Conservation (phyloP, 1,140 invertebrate genomes). For the Drosophila cardini region DNA sequence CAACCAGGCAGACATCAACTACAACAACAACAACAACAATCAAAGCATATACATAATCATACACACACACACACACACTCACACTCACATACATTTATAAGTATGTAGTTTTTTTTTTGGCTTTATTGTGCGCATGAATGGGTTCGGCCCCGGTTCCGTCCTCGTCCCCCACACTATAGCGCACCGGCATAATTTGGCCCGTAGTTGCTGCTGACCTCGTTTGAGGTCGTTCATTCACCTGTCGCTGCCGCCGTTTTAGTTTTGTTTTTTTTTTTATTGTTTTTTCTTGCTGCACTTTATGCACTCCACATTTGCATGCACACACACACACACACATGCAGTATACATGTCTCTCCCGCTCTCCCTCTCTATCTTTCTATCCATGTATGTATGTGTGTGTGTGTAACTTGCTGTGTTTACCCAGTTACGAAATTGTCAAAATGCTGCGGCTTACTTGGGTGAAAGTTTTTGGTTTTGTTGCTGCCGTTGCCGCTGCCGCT, state of each 20-base stretch:
- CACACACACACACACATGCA: slow-evolving; percentile 14
- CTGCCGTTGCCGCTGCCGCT: slow-evolving; percentile 31
- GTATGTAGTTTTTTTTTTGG: slow-evolving; percentile 60
- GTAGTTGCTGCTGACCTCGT: slow-evolving; percentile 73
- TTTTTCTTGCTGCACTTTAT: slow-evolving; percentile 67
- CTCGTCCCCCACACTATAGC: slow-evolving; percentile 9
- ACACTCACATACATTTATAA: slow-evolving; percentile 2
- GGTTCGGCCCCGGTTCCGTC: slow-evolving; percentile 29
- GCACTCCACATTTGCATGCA: slow-evolving; percentile 77
- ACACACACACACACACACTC: slow-evolving; percentile 23
- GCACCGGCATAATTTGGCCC: slow-evolving; percentile 49
- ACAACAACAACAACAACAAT: slow-evolving; percentile 25
- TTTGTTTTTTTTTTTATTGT: slow-evolving; percentile 6
- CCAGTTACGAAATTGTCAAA: slow-evolving; percentile 83
- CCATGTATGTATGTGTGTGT: slow-evolving; percentile 21
- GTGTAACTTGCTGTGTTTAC: slow-evolving; percentile 62
- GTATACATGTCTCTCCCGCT: slow-evolving; percentile 11
- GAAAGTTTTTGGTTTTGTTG: slow-evolving; percentile 76
- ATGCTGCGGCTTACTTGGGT: slow-evolving; percentile 79
- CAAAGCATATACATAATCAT: slow-evolving; percentile 26
- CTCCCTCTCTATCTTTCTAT: too few relatives aligned
- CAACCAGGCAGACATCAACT: slow-evolving; percentile 48
- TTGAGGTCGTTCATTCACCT: slow-evolving; percentile 84
- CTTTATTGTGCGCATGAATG: slow-evolving; percentile 80
- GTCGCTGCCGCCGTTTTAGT: slow-evolving; percentile 53